Conservation (phyloP, 2,113 vertebrate species). For the Muscicapa adusta region DNA sequence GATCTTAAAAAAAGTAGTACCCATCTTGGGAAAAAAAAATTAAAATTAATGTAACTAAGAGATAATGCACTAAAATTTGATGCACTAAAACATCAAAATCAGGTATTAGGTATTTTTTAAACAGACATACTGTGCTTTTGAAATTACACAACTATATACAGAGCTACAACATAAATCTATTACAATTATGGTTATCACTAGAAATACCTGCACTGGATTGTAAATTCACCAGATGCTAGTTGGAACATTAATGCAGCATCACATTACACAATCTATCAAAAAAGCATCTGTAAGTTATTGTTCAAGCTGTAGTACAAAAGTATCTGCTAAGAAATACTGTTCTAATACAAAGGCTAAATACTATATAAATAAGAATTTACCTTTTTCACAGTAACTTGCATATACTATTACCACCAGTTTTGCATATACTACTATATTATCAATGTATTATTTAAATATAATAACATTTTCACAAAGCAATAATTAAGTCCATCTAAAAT, state of each 20-base stretch:
- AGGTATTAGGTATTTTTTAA: neutral
- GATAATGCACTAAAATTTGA: neutral
- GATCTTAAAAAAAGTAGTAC: neutral
- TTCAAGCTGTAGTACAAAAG: neutral
- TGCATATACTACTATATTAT: neutral
- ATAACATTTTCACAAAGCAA: neutral
- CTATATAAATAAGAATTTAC: neutral
- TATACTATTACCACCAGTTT: neutral
- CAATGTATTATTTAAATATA: neutral
- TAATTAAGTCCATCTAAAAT: neutral
- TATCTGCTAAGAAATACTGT: neutral
- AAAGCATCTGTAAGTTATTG: neutral
- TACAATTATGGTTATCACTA: neutral
- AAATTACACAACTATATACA: neutral
- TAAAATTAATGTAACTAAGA: neutral
- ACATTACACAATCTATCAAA: neutral
- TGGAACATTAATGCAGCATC: neutral
- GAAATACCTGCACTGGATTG: neutral
- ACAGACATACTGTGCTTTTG: neutral
- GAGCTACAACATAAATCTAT: neutral
- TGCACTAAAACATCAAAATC: neutral
- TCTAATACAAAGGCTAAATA: neutral
- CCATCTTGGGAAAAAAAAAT: neutral
- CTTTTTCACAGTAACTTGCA: neutral
- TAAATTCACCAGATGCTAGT: neutral